phyloP scores from a whole-genome alignment of 2,113 vertebrate species.

The Tenebrosternarchus preto region DNA sequence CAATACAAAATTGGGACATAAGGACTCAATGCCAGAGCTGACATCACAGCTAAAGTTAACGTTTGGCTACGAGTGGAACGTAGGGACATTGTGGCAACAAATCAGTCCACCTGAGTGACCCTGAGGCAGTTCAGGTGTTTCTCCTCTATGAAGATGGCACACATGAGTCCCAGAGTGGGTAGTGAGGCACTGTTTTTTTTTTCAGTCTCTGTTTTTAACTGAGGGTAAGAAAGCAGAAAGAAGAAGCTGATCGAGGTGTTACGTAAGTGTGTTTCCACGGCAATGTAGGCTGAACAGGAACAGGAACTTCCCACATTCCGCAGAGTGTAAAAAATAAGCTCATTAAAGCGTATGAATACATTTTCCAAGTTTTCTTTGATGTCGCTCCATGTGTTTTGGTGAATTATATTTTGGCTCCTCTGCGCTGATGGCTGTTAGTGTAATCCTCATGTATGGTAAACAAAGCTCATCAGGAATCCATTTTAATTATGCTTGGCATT shows the following conservation, averaged over 20 bases:
- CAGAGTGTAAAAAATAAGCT: constrained; percentile 4
- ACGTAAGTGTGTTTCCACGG: background rate
- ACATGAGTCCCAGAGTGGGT: too few relatives aligned
- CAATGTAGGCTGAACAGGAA: constrained; percentile 17
- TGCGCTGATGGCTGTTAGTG: background rate
- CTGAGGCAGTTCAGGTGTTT: too few relatives aligned
- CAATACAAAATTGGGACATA: background rate
- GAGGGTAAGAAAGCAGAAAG: background rate
- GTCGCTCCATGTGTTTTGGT: constrained; percentile 22
- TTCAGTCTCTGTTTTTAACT: background rate
- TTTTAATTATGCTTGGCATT: too few relatives aligned
- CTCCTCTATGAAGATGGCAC: too few relatives aligned
- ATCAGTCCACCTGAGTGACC: too few relatives aligned
- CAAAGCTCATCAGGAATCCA: too few relatives aligned
- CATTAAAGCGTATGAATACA: constrained; percentile 20
- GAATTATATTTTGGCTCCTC: background rate
- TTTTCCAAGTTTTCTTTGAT: constrained; percentile 32
- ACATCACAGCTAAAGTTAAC: constrained; percentile 14
- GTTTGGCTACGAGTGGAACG: background rate
- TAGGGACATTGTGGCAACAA: too few relatives aligned
- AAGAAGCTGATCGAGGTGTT: background rate
- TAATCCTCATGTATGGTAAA: background rate
- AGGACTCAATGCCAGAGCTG: constrained; percentile 20
- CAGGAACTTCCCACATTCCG: constrained; percentile 1
- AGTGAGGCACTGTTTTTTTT: too few relatives aligned